Percentiles rank a stretch among this genome's conserved stretches.
phyloP scores from a whole-genome alignment of 2,113 vertebrate species.

The Cynopterus brachyotis region DNA sequence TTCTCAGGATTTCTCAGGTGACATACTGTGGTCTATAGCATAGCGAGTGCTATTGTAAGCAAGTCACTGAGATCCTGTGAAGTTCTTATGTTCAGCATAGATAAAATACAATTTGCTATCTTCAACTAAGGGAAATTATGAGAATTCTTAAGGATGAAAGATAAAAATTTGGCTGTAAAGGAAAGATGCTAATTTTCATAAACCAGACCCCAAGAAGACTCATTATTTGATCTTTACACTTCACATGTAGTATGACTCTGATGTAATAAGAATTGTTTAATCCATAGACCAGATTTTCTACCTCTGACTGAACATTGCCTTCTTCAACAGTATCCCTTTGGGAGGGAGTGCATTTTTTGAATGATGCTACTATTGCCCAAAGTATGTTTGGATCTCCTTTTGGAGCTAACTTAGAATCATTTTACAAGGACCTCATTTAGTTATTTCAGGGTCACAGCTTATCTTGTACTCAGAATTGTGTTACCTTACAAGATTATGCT shows the following conservation, averaged over 20 bases:
- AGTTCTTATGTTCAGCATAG: neutral
- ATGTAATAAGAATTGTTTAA: neutral
- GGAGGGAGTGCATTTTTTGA: neutral
- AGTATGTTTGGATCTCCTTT: neutral
- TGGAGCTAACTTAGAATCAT: slow-evolving; percentile 16
- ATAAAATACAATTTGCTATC: neutral
- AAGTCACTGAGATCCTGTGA: neutral
- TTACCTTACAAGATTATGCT: neutral
- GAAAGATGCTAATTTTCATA: neutral
- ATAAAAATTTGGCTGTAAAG: neutral
- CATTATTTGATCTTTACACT: neutral
- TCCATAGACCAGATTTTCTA: neutral
- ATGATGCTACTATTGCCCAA: neutral
- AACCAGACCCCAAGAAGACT: neutral
- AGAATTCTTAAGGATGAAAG: neutral
- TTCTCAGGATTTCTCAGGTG: neutral
- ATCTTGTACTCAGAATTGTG: neutral
- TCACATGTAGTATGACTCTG: neutral
- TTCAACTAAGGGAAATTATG: neutral
- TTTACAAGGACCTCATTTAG: slow-evolving; percentile 5
- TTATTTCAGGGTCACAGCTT: neutral
- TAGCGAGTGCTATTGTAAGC: neutral
- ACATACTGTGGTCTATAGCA: neutral
- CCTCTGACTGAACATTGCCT: neutral
- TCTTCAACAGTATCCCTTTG: neutral